Conservation (phyloP, 2,113 vertebrate genomes). For the Pithys albifrons region DNA sequence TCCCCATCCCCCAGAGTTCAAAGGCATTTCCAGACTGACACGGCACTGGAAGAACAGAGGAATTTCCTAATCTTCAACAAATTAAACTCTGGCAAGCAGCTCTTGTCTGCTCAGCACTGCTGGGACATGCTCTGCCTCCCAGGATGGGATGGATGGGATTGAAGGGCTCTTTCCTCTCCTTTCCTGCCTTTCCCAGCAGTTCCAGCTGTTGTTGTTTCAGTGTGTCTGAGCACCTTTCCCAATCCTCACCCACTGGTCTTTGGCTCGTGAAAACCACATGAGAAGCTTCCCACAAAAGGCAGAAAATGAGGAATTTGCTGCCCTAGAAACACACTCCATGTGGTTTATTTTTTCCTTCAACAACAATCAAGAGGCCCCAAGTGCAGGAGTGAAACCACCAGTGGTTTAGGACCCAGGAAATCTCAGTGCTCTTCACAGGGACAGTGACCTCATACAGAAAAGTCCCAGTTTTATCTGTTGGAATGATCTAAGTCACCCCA, state of each 20-base stretch:
- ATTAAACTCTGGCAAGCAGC: constrained; percentile 56
- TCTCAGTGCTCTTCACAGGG: neutral
- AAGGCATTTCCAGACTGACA: constrained; percentile 7
- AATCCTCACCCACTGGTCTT: neutral
- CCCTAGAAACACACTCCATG: neutral
- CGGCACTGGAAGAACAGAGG: neutral
- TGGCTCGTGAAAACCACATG: neutral
- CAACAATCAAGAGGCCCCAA: neutral
- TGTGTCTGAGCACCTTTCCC: neutral
- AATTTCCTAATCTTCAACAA: constrained; percentile 54
- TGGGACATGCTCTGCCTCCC: constrained; percentile 25
- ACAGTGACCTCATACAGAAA: neutral
- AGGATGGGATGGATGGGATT: neutral
- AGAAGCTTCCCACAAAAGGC: neutral
- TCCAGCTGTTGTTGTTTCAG: neutral
- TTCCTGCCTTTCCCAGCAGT: neutral
- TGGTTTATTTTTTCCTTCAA: neutral
- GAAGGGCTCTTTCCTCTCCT: neutral
- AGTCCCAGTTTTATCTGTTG: neutral
- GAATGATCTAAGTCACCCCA: neutral
- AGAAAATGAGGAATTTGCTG: neutral
- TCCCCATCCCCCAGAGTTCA: constrained; percentile 10
- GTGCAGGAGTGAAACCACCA: neutral
- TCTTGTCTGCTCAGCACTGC: constrained; percentile 49
- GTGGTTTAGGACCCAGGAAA: neutral